These are phyloP conservation scores for Amphiprion clarkii DNA, from an alignment of 2,797 vertebrate species.

Conservation along the genomic window DNA sequence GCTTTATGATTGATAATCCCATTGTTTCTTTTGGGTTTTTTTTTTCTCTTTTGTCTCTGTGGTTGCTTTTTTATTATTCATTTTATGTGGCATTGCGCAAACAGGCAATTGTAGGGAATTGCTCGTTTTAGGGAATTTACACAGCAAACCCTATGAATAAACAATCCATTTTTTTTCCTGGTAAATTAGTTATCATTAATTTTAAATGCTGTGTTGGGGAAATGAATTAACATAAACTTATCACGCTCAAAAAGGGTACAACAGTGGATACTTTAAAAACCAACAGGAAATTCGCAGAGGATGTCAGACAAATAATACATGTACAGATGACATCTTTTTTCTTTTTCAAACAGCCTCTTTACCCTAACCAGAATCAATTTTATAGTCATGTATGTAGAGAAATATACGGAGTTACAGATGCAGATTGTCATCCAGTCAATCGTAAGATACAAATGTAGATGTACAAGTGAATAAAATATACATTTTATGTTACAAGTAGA, in stretches of 20 bases:
- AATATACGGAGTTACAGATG: not conserved
- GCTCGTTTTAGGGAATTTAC: constrained; percentile 84
- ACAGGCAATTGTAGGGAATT: constrained; percentile 84
- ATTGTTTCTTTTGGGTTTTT: constrained; percentile 72
- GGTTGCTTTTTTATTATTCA: constrained; percentile 82
- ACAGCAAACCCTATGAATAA: constrained; percentile 85
- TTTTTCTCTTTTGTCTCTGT: constrained; percentile 71
- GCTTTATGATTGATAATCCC: constrained; percentile 79
- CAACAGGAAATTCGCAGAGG: constrained; percentile 39
- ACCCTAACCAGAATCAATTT: not conserved
- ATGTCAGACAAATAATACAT: constrained; percentile 32
- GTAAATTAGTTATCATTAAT: constrained; percentile 87
- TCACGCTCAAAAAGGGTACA: constrained; percentile 33
- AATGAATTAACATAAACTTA: constrained; percentile 73
- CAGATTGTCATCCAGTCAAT: not conserved
- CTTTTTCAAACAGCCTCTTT: constrained; percentile 8
- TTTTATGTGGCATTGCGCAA: constrained; percentile 73
- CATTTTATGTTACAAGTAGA: too few species aligned
- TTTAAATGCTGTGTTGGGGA: constrained; percentile 80
- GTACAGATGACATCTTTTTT: constrained; percentile 20
- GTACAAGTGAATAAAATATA: not conserved
- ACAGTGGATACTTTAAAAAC: constrained; percentile 56
- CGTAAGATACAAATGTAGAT: not conserved
- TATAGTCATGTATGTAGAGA: constrained; percentile 4
- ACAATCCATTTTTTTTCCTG: constrained; percentile 71